Conservation (phyloP, 35 echinoderm and acorn worm species). For the Ophiothrix spiculata region DNA sequence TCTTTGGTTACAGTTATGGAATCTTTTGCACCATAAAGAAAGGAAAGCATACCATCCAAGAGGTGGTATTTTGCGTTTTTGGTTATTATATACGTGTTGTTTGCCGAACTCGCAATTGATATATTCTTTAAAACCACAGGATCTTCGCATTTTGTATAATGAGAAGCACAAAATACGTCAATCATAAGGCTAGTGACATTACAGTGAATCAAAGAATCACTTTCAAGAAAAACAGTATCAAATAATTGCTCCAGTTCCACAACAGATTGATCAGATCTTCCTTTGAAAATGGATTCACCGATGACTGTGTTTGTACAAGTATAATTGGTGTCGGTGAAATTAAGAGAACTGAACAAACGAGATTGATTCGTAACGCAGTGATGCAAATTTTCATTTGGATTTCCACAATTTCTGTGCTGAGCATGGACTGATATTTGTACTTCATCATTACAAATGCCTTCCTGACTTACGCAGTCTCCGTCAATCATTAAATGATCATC, state of each 20-base stretch:
- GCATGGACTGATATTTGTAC: background rate
- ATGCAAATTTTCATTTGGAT: background rate
- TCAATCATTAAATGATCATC: background rate
- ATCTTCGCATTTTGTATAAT: background rate
- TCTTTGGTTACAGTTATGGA: background rate
- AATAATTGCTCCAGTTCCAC: background rate
- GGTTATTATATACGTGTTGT: background rate
- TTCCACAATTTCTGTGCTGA: background rate
- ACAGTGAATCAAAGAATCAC: background rate
- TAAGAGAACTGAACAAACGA: background rate
- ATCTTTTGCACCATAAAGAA: background rate
- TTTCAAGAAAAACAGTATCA: background rate
- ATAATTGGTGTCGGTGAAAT: background rate
- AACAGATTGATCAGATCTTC: background rate
- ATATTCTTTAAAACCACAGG: background rate
- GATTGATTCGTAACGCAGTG: background rate
- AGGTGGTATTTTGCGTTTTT: background rate
- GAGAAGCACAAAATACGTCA: background rate
- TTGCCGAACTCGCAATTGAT: background rate
- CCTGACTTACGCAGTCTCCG: background rate
- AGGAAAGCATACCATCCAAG: background rate
- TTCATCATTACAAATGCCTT: background rate
- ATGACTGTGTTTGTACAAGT: background rate
- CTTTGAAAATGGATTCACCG: background rate
- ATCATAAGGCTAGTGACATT: background rate